These are phyloP conservation scores for Sebastes diaconus DNA, from an alignment of 2,797 vertebrate species.

Conservation along the genomic window DNA sequence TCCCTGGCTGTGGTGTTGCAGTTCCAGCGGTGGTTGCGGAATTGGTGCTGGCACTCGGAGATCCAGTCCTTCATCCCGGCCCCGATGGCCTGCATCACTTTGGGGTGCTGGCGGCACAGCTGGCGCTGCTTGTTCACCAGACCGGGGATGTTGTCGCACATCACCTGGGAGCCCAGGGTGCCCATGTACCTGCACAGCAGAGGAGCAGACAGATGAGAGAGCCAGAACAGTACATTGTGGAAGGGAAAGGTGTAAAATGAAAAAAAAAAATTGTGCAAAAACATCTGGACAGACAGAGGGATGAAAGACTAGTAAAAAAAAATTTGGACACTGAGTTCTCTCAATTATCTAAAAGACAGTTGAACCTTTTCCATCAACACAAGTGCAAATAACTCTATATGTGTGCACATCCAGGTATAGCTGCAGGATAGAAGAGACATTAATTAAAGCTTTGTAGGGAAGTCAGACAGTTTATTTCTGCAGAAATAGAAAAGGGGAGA, in stretches of 20 bases:
- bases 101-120: constrained; percentile 92
- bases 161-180: constrained; percentile 91
- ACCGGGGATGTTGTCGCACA: constrained; percentile 97
- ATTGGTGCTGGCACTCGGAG: constrained; percentile 96
- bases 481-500: not conserved
- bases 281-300: not conserved
- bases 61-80: constrained; percentile 92
- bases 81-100: constrained; percentile 91
- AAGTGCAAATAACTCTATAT: not conserved
- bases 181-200: constrained; percentile 91
- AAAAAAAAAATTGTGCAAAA: not conserved
- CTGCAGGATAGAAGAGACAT: not conserved
- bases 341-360: not conserved
- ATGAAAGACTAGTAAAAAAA: not conserved
- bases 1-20: constrained; percentile 91
- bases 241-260: not conserved
- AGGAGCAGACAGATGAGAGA: not conserved
- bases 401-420: not conserved
- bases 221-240: no score
- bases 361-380: not conserved
- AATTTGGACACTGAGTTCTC: not conserved
- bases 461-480: not conserved
- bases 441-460: not conserved
- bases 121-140: constrained; percentile 94
- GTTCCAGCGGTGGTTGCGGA: constrained; percentile 95